These are phyloP conservation scores for Phalacrocorax carbo DNA, from an alignment of 2,113 vertebrate species.

Conservation along the genomic window DNA sequence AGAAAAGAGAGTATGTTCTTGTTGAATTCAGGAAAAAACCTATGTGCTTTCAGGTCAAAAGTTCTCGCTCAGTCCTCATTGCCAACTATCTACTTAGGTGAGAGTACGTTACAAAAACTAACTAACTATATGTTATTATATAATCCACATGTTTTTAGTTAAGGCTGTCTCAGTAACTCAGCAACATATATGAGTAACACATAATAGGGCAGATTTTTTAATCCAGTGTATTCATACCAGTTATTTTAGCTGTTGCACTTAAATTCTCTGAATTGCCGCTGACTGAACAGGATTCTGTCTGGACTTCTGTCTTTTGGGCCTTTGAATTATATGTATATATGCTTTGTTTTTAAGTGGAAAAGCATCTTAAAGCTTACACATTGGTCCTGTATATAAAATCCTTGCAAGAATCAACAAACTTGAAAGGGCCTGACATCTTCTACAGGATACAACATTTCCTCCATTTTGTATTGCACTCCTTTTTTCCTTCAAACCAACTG, in stretches of 20 bases:
- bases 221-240: not conserved
- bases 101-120: not conserved
- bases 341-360: not conserved
- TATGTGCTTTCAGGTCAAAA: conserved; percentile 18
- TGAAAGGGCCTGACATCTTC: not conserved
- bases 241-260: not conserved
- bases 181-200: not conserved
- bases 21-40: not conserved
- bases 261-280: not conserved
- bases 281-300: not conserved
- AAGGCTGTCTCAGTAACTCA: not conserved
- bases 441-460: not conserved
- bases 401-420: not conserved
- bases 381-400: not conserved
- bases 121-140: not conserved
- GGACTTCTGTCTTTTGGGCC: not conserved
- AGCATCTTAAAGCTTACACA: not conserved
- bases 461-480: not conserved
- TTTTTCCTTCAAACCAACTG: not conserved
- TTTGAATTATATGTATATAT: not conserved
- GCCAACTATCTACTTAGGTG: conserved; percentile 25
- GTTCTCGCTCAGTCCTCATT: not conserved
- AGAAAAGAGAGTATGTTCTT: not conserved
- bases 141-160: conserved; percentile 26
- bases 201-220: not conserved